phyloP scores from a whole-genome alignment of 2,113 vertebrate genomes.

The Chloropsis cyanopogon region DNA sequence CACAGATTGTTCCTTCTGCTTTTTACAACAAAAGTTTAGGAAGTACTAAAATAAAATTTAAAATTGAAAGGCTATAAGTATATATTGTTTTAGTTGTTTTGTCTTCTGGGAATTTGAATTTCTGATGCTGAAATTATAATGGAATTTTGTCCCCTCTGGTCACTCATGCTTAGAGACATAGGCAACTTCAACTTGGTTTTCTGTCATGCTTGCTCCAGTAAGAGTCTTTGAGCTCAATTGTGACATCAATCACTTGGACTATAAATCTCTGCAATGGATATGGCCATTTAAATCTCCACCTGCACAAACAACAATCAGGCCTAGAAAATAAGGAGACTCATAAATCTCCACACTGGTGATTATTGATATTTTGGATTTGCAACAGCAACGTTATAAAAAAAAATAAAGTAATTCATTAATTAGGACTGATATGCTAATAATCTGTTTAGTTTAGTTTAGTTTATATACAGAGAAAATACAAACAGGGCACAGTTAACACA shows the following conservation, averaged over 20 bases:
- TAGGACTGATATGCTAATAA: conserved; percentile 70
- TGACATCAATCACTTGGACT: conserved; percentile 74
- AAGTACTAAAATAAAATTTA: neutral
- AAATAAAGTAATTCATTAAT: conserved; percentile 55
- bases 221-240: conserved; percentile 64
- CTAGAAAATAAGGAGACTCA: conserved; percentile 72
- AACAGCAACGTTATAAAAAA: conserved; percentile 19
- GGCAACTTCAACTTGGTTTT: conserved; percentile 73
- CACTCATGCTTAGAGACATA: conserved; percentile 47
- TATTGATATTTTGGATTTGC: conserved; percentile 68
- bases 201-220: conserved; percentile 59
- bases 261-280: conserved; percentile 77
- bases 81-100: neutral
- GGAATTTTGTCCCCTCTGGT: conserved; percentile 3
- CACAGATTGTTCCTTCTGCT: neutral
- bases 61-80: neutral
- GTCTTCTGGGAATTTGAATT: neutral
- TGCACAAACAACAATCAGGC: conserved; percentile 77
- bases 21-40: neutral
- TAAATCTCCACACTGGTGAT: conserved; percentile 74
- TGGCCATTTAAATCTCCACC: conserved; percentile 78
- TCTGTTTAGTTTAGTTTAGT: conserved; percentile 66
- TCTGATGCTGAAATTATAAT: conserved; percentile 8
- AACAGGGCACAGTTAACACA: conserved; percentile 68
- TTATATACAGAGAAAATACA: conserved; percentile 70